A percentile compares a stretch with the other conserved stretches of the same genome.
Conservation (phyloP, 2,888 invertebrate genomes). For the Chirona hameri region DNA sequence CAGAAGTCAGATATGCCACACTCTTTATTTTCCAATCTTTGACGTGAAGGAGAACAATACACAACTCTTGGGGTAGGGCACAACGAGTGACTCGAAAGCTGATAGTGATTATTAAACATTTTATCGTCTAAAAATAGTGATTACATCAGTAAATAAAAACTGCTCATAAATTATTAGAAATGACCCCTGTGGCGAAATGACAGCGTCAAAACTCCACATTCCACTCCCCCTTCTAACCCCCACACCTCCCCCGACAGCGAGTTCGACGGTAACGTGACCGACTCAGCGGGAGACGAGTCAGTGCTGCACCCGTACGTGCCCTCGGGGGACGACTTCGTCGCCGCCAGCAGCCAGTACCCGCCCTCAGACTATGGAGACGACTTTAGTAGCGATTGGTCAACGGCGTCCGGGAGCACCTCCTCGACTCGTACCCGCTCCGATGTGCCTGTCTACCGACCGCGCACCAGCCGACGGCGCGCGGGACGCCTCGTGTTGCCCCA, state of each 20-base stretch:
- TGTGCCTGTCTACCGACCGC: background rate
- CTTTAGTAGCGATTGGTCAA: background rate
- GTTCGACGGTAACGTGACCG: background rate
- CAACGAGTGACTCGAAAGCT: no score
- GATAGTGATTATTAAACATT: no score
- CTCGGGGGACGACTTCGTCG: background rate
- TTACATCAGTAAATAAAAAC: no score
- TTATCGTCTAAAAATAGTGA: no score
- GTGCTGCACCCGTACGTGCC: background rate
- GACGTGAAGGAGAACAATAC: no score
- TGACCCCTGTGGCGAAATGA: no score
- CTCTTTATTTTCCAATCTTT: no score
- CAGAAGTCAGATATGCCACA: no score
- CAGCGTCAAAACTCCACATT: no score
- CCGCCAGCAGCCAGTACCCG: background rate
- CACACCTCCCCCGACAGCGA: background rate
- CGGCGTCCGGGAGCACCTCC: background rate
- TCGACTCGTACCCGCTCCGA: background rate
- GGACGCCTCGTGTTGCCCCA: background rate
- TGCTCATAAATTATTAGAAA: no score
- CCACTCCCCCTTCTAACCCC: no score
- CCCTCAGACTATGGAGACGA: conserved; percentile 1
- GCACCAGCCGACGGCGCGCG: background rate
- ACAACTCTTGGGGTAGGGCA: no score
- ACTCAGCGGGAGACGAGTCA: background rate